phyloP scores from a whole-genome alignment of 2,797 vertebrate species.

The Columba guinea region DNA sequence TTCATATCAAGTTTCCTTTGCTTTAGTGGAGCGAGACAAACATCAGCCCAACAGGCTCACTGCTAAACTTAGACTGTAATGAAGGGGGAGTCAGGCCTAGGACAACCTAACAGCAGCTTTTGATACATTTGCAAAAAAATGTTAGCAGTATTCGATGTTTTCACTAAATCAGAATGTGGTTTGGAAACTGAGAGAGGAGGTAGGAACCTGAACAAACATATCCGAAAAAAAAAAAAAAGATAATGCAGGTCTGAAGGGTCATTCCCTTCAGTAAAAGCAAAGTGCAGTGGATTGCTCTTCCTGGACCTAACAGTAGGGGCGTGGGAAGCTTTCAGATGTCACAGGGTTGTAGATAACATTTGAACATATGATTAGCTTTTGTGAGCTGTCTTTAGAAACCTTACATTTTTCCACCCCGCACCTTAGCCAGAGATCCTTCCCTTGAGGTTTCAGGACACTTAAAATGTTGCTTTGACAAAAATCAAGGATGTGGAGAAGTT shows the following conservation, averaged over 20 bases:
- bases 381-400: constrained; percentile 74
- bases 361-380: constrained; percentile 74
- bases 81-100: not conserved
- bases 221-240: not conserved
- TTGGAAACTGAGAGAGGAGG: not conserved
- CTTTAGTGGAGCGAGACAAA: not conserved
- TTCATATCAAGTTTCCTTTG: not conserved
- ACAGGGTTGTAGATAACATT: constrained; percentile 73
- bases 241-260: constrained; percentile 6
- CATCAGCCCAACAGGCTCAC: not conserved
- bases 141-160: not conserved
- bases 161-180: not conserved
- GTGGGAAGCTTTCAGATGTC: constrained; percentile 70
- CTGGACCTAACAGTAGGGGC: constrained; percentile 37
- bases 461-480: constrained; percentile 77
- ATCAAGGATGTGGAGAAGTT: constrained; percentile 78
- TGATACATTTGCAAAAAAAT: not conserved
- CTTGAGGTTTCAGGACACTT: constrained; percentile 71
- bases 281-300: constrained; percentile 32
- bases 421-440: constrained; percentile 69
- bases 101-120: not conserved
- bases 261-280: constrained; percentile 17
- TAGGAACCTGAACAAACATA: not conserved
- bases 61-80: not conserved
- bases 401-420: constrained; percentile 56